Evolutionary conservation across 2,888 invertebrate species (phyloP), one percentile per base, ranked within the genome.

Genomic region (Pristionchus entomophagus): DNA sequence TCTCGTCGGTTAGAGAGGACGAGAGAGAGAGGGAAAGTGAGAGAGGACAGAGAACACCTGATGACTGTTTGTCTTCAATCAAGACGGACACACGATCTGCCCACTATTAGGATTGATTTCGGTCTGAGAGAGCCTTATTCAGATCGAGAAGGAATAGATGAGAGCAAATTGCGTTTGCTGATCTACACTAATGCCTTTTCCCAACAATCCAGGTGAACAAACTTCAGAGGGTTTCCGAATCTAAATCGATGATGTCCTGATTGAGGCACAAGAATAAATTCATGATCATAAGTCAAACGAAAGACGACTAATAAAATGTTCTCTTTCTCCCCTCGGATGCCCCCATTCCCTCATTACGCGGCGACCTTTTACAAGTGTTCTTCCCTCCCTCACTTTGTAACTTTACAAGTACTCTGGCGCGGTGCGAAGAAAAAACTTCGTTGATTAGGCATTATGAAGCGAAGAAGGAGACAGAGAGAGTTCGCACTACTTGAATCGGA

Each of bases 401-500:
- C 73, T 73, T 73, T 73, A 65, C 65, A 65, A 65, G 65, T 65
- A 65, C 65, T 65, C 35, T 45, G 12, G 38, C 41, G 73, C 73
- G 41, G 41, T 0, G 19, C 38, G 49, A 10, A 77, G 38, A 49
- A 80, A 51, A 51, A 80, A 80, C 6, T 51, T 80, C 6, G 32
- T 49, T 80, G 51, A 80, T 80, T 49, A 80, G 49, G 51, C 78
- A 80, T 80, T 35, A 82, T 41, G 59, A 59, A 59, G 32, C 14
- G 49, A 49, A 78, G 82, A 56, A 56, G n/a, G 59, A 56, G 59
- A 82, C n/a, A 59, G 62, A 19, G 59, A 19, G 82, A 82, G 59
- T 73, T 73, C 73, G 73, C 41, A 73, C 73, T 73, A 29, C 32
- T 62, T 32, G 62, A 62, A 29, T 35, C 62, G 35, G 17, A 35